phyloP scores from a whole-genome alignment of 2,888 invertebrate species.

The Sinodicranocentrus sp. region DNA sequence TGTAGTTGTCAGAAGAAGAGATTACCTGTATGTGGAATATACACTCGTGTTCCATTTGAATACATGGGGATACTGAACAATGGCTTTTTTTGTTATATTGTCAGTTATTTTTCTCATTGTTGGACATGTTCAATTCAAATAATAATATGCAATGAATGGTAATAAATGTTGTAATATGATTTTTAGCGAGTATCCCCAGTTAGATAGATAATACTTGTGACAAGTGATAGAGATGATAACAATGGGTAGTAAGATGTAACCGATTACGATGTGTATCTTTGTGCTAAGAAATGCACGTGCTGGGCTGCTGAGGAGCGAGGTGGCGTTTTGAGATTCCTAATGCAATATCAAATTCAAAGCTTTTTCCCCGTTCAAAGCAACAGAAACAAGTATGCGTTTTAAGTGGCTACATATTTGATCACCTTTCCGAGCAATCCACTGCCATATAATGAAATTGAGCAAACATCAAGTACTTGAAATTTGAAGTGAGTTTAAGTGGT shows the following conservation, averaged over 20 bases:
- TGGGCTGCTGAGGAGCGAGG: too few relatives aligned
- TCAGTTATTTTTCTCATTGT: conserved; percentile 10
- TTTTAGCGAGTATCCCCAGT: conserved; percentile 3
- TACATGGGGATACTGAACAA: background rate
- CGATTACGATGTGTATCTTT: background rate
- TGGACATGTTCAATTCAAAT: conserved; percentile 18
- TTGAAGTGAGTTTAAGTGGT: conserved; percentile 6
- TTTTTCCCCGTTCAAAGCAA: too few relatives aligned
- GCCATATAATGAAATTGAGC: background rate
- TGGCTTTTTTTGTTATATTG: conserved; percentile 10
- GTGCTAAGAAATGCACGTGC: too few relatives aligned
- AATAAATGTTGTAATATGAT: conserved; percentile 14
- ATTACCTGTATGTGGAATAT: conserved; percentile 11
- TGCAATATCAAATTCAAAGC: too few relatives aligned
- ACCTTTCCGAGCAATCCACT: background rate
- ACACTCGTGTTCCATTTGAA: background rate
- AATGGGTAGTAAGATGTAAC: conserved; percentile 6
- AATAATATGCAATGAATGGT: conserved; percentile 12
- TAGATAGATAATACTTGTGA: conserved; percentile 9
- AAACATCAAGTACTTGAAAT: background rate
- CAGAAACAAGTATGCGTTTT: too few relatives aligned
- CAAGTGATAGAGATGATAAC: conserved; percentile 13
- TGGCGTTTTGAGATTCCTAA: too few relatives aligned
- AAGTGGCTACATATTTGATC: too few relatives aligned
- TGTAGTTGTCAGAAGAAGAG: conserved; percentile 14